Conservation (phyloP, 2,797 vertebrate genomes). For the Octomys mimax region DNA sequence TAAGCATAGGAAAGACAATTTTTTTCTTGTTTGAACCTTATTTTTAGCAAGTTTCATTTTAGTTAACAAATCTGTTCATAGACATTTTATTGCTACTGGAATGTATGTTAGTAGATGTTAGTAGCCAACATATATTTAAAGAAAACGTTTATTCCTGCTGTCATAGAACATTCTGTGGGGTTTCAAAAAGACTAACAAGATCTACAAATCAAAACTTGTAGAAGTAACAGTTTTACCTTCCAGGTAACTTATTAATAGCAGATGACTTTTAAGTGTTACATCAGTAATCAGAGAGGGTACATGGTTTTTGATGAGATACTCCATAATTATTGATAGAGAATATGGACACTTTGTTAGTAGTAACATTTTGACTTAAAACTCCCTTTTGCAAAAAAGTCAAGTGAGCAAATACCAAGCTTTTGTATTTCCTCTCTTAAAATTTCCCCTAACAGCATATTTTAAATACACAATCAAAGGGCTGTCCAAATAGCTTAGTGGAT, state of each 20-base stretch:
- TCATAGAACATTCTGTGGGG: neutral
- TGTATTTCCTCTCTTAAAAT: neutral
- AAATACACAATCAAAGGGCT: too few species aligned
- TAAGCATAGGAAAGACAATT: neutral
- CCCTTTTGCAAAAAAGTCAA: neutral
- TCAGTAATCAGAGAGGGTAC: neutral
- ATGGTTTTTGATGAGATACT: neutral
- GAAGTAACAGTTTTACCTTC: neutral
- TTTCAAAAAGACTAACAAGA: conserved; percentile 10
- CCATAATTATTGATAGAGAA: neutral
- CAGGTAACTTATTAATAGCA: neutral
- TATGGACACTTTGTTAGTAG: neutral
- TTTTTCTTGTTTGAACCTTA: conserved; percentile 14
- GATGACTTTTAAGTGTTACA: neutral
- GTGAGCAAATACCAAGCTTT: neutral
- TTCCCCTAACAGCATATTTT: conserved; percentile 40
- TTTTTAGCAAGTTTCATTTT: conserved; percentile 57
- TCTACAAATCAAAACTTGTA: neutral
- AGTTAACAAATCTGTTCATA: neutral
- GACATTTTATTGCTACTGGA: conserved; percentile 7
- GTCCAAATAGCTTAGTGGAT: too few species aligned
- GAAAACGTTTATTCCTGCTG: neutral
- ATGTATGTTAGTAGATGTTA: conserved; percentile 14
- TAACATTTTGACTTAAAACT: neutral
- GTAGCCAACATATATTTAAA: neutral